Base-by-base conservation (phyloP, 2,113 vertebrate genomes). In the Eonycteris spelaea region DNA sequence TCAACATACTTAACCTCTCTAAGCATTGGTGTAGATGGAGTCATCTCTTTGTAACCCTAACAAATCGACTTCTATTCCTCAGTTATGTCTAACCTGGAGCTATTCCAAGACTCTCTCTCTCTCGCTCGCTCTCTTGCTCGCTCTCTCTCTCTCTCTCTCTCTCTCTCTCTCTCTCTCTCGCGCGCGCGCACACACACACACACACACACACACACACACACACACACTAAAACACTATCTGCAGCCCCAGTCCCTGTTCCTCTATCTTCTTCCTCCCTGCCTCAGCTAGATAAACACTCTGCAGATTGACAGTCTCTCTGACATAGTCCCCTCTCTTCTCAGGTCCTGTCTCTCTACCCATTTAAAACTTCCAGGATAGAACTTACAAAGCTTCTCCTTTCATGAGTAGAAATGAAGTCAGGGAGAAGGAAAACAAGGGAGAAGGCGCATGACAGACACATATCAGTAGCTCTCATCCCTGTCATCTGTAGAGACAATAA, bases 361-460 rank as follows among this genome's bases (percentile, higher is more conserved):
- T 78, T 68, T 86, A 83, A 97, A 80, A 95, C 75, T 86, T 16
- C 43, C 90, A 78, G 53, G 40, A 53, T 18, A 79, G 45, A 45
- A 30, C 61, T 78, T 53, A 87, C 22, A 77, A 48, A 19, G 0
- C 91, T 96, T 86, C 48, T 95, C 35, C 24, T 96, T 90, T 85
- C 35, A 4, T 75, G 13, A 85, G 14, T 67, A 90, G 33, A 97
- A 38, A 26, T 35, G 43, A 30, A 85, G 13, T 74, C 8, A 22
- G 8, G 21, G 26, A 71, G 74, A 94, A 78, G 6, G 24, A 35
- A 88, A 73, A 40, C 55, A 28, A 40, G 45, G 45, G 57, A 80
- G 33, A 71, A 93, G 65, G 13, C 45, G 8, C 18, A 38, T 86
- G 15, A 28, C 13, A 95, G 35, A 90, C 14, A 89, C 65, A 80